These are phyloP conservation scores for Nyctibius bracteatus DNA, from an alignment of 2,113 vertebrate genomes.

Conservation along the genomic window DNA sequence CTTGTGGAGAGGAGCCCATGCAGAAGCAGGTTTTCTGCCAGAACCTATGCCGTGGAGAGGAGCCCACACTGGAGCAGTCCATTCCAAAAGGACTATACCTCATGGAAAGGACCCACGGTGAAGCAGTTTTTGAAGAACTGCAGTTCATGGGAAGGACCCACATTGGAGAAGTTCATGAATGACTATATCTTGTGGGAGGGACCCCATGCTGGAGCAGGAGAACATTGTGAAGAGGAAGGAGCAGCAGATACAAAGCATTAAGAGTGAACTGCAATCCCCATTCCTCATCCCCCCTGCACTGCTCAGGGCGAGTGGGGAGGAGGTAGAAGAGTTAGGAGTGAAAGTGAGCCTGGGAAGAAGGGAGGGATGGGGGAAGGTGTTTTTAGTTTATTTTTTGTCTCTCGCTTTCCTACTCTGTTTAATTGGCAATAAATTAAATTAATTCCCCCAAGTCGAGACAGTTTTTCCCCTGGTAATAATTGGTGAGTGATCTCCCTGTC, in stretches of 20 bases:
- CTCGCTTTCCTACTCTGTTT: not conserved
- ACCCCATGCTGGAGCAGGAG: not conserved
- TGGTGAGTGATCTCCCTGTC: not conserved
- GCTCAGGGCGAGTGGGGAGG: fast-evolving
- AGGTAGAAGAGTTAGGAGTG: not conserved
- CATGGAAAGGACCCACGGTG: not conserved
- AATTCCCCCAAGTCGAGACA: not conserved
- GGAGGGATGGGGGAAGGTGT: not conserved
- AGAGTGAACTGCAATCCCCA: not conserved
- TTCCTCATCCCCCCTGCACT: not conserved
- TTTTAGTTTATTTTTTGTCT: not conserved
- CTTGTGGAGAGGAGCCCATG: not conserved
- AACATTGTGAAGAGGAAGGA: not conserved
- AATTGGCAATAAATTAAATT: not conserved
- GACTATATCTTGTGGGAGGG: not conserved
- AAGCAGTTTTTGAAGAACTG: not conserved
- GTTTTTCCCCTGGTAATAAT: not conserved
- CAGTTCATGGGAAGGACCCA: not conserved
- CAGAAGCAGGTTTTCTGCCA: not conserved
- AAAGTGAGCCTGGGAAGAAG: not conserved
- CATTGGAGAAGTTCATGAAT: not conserved
- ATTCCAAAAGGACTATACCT: not conserved
- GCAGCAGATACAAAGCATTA: not conserved
- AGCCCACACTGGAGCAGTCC: not conserved
- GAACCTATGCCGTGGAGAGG: not conserved